Conservation (phyloP, 2,113 vertebrate species). For the Lanius ludovicianus region DNA sequence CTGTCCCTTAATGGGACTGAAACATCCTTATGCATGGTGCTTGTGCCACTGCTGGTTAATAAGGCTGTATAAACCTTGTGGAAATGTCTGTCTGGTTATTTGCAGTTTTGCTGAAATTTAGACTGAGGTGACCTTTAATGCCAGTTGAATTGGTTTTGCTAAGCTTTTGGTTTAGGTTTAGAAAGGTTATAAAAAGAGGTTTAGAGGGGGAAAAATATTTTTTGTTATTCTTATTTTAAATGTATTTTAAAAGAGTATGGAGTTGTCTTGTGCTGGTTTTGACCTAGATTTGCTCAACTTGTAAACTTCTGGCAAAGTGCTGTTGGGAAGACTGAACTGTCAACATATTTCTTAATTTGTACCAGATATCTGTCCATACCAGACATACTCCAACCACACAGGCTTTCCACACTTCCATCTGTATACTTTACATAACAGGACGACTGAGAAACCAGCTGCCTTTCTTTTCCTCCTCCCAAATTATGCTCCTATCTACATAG, state of each 20-base stretch:
- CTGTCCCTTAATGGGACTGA: background rate
- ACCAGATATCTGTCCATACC: background rate
- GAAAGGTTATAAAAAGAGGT: background rate
- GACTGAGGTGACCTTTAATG: background rate
- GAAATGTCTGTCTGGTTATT: background rate
- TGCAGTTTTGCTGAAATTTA: background rate
- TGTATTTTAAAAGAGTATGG: background rate
- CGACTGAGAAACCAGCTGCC: background rate
- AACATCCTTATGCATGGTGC: background rate
- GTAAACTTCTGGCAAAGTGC: background rate
- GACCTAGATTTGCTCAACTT: background rate
- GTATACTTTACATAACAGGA: background rate
- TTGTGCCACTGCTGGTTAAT: background rate
- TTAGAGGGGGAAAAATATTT: background rate
- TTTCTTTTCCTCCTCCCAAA: background rate
- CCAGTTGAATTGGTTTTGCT: background rate
- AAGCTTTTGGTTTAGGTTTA: background rate
- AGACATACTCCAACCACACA: background rate
- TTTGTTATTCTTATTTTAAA: background rate
- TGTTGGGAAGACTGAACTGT: background rate
- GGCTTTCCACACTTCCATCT: background rate
- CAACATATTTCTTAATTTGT: background rate
- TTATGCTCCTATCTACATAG: background rate
- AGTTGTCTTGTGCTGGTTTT: background rate
- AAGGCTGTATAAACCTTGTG: background rate